Base-by-base conservation (phyloP, 1,140 invertebrate genomes). In the Apocrypta bakeri region DNA sequence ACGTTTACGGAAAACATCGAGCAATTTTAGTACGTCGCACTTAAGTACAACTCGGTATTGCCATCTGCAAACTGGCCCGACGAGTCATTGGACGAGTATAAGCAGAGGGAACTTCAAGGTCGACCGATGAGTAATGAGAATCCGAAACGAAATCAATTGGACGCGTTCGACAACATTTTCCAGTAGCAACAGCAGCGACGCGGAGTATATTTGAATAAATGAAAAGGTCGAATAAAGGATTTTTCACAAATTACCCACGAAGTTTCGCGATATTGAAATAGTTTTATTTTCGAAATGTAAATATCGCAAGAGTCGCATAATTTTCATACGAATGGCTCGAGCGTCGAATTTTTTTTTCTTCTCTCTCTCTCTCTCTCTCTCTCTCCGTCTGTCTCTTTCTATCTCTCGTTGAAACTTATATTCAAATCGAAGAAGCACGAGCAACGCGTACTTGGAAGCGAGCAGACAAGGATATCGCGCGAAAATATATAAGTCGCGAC, bases 71-170 rank as follows among this genome's bases (percentile, higher is more conserved):
- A 68, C 72, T 82, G 29, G 80, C 25, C 31, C 63, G 37, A 81
- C 56, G 21, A 76, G 63, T 42, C 80, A 76, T 75, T 48, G 17
- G 29, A 25, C 11, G 33, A 48, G 42, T 4, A 6, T 17, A 79
- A 31, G 12, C 14, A 76, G 17, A 76, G 25, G n/a, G 64, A 72
- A 71, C 17, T 76, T 40, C 74, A 82, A 71, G 81, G 81, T 63
- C 66, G 40, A 25, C 12, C 74, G 29, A 68, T 82, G 81, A 82
- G 66, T 77, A 82, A 63, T 31, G 74, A 71, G 21, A 82, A 31
- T 74, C 25, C 56, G 72, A 81, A 68, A 68, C 25, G 27, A 81
- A 75, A 81, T 79, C 77, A 61, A 61, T 80, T 80, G 42, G 68
- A 33, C 48, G n/a, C 56, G 48, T 80, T 63, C 48, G 75, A 27